These are phyloP conservation scores for Larimichthys polyactis DNA, from an alignment of 2,113 vertebrate species.

Conservation along the genomic window DNA sequence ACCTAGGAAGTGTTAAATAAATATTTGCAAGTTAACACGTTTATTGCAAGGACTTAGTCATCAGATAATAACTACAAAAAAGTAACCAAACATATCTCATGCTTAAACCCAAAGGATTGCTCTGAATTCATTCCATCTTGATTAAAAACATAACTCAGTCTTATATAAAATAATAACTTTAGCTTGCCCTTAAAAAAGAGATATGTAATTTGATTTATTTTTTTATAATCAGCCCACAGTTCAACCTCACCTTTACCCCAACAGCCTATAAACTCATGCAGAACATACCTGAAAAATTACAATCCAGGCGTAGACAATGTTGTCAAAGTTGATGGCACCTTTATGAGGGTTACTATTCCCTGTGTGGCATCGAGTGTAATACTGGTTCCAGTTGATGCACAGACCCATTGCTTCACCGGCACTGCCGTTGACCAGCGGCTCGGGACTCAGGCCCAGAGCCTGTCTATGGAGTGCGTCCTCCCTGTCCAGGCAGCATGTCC, in stretches of 20 bases:
- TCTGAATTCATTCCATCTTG: background rate
- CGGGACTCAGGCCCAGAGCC: conserved; percentile 86
- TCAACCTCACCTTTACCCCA: background rate
- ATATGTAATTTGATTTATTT: background rate
- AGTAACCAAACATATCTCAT: background rate
- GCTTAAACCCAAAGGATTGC: background rate
- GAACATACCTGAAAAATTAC: conserved; percentile 96
- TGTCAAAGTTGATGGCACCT: conserved; percentile 98
- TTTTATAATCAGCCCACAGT: background rate
- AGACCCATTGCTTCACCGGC: conserved; percentile 83
- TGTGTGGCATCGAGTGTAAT: conserved; percentile 95
- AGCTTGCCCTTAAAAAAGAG: background rate
- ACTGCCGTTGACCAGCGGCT: conserved; percentile 80
- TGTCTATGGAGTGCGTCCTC: conserved; percentile 92
- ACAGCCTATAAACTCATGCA: background rate
- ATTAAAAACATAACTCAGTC: background rate
- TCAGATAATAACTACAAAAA: background rate
- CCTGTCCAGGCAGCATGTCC: conserved; percentile 94
- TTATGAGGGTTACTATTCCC: conserved; percentile 95
- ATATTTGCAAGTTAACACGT: background rate
- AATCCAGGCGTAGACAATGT: conserved; percentile 98
- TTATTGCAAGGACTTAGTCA: background rate
- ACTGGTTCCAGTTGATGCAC: conserved; percentile 98
- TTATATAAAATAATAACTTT: background rate
- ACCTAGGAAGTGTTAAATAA: conserved; percentile 83